Evolutionary conservation across 2,888 invertebrate genomes (phyloP).

Genomic region (Coecobrya sp.): DNA sequence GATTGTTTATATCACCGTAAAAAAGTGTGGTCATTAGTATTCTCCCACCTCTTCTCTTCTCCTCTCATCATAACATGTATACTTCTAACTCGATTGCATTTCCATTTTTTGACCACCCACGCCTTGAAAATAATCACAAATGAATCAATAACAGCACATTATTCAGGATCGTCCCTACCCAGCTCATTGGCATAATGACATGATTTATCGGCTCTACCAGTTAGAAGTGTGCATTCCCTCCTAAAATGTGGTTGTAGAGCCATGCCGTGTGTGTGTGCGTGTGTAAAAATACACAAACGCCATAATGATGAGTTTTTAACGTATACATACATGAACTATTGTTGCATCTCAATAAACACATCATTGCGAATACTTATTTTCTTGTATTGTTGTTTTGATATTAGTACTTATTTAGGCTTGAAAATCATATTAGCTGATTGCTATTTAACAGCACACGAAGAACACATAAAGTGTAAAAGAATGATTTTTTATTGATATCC

Average conservation of each 20-base stretch:
- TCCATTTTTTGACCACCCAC: slow-evolving; percentile 75
- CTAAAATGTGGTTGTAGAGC: background rate
- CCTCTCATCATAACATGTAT: slow-evolving; percentile 2
- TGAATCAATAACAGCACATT: slow-evolving; percentile 78
- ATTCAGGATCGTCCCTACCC: slow-evolving; percentile 71
- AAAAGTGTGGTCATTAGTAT: slow-evolving; percentile 37
- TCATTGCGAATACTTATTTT: slow-evolving; percentile 14
- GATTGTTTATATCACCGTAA: background rate
- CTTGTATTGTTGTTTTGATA: background rate
- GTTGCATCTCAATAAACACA: background rate
- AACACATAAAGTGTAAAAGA: background rate
- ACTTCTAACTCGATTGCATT: slow-evolving; percentile 56
- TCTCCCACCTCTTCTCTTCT: slow-evolving; percentile 39
- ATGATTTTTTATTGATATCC: background rate
- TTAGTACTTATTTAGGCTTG: background rate
- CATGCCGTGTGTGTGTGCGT: background rate
- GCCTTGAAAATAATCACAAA: slow-evolving; percentile 74
- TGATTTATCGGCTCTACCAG: slow-evolving; percentile 77
- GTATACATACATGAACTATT: background rate
- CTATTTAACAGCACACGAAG: background rate
- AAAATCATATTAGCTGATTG: background rate
- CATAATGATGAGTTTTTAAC: slow-evolving; percentile 41
- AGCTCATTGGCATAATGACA: slow-evolving; percentile 81
- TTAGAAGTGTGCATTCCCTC: background rate
- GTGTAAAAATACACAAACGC: slow-evolving; percentile 29